These are phyloP conservation scores for Bucco capensis DNA, from an alignment of 2,113 vertebrate genomes.

Conservation along the genomic window DNA sequence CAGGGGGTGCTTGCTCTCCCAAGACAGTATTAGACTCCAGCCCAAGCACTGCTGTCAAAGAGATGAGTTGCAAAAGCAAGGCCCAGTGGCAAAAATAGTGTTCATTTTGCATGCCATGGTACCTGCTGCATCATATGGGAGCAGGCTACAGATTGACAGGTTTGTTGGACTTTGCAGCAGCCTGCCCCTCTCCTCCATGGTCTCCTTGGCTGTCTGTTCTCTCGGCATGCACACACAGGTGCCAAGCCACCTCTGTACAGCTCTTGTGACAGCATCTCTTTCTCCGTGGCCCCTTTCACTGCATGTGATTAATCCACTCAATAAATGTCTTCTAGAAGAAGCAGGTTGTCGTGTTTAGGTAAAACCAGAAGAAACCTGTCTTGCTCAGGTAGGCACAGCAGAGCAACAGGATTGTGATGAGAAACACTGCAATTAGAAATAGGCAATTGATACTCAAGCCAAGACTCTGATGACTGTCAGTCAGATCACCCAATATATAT, in stretches of 20 bases:
- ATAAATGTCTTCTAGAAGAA: background rate
- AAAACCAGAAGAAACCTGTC: background rate
- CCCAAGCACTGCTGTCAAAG: background rate
- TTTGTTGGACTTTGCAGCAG: background rate
- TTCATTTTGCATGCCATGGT: background rate
- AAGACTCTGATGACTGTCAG: background rate
- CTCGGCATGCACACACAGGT: background rate
- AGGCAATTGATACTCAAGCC: background rate
- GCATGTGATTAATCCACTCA: fast-evolving
- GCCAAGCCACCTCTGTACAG: background rate
- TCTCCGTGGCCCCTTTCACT: background rate
- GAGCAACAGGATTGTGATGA: background rate
- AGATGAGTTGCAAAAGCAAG: background rate
- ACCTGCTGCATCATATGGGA: background rate
- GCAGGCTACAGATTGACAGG: background rate
- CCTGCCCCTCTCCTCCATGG: background rate
- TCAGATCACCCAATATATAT: background rate
- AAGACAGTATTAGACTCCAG: background rate
- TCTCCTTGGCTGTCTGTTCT: background rate
- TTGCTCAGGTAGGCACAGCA: background rate
- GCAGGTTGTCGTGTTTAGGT: background rate
- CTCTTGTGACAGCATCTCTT: background rate
- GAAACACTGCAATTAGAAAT: background rate
- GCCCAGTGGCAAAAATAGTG: background rate
- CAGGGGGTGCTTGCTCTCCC: background rate